A percentile compares a stretch with the other conserved stretches of the same genome.
Conservation (phyloP, 2,888 invertebrate genomes). For the Philopedon plagiatum region DNA sequence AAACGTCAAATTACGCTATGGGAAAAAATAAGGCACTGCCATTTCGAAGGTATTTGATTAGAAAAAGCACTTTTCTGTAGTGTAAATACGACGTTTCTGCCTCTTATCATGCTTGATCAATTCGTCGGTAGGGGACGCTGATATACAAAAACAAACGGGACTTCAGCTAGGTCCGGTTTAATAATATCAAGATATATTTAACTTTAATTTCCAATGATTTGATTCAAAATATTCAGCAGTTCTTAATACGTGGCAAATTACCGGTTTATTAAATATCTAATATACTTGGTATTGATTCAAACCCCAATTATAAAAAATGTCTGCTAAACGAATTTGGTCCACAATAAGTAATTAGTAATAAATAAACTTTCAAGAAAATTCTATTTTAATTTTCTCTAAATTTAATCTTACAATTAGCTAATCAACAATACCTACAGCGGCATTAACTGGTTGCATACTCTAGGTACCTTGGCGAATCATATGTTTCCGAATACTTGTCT, state of each 20-base stretch:
- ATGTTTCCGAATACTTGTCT: slow-evolving; percentile 30
- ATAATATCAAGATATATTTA: background rate
- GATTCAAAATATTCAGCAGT: too few relatives aligned
- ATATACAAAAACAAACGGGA: slow-evolving; percentile 50
- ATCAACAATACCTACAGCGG: background rate
- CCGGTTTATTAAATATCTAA: too few relatives aligned
- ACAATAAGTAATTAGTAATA: too few relatives aligned
- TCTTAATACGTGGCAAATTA: background rate
- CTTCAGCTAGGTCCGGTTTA: slow-evolving; percentile 31
- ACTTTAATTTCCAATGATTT: background rate
- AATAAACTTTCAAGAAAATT: too few relatives aligned
- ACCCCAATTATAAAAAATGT: too few relatives aligned
- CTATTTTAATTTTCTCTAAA: too few relatives aligned
- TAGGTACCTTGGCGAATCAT: slow-evolving; percentile 29
- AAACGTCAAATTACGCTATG: slow-evolving; percentile 43
- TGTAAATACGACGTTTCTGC: slow-evolving; percentile 52
- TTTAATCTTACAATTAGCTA: background rate
- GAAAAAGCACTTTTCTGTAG: slow-evolving; percentile 65
- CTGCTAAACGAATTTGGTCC: too few relatives aligned
- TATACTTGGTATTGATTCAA: too few relatives aligned
- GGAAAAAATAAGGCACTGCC: slow-evolving; percentile 69
- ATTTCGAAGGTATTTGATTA: slow-evolving; percentile 64
- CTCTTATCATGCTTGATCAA: slow-evolving; percentile 56
- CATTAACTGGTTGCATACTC: slow-evolving; percentile 16
- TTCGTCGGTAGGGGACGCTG: slow-evolving; percentile 51